Conservation (phyloP, 2,797 vertebrate species). For the Xenopus petersii region DNA sequence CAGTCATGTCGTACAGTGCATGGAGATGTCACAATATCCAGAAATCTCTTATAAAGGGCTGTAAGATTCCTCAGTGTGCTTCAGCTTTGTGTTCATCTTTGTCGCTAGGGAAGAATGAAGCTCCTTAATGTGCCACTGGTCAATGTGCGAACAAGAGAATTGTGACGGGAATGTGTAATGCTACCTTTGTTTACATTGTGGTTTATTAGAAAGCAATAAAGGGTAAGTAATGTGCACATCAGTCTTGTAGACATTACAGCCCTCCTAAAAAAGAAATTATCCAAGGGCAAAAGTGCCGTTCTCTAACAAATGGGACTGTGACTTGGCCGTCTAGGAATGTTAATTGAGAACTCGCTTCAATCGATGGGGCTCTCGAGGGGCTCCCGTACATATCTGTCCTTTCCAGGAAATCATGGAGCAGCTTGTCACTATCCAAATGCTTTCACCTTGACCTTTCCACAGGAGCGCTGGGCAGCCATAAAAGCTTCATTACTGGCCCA, state of each 20-base stretch:
- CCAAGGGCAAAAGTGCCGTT: conserved; percentile 1
- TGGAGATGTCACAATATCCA: no score
- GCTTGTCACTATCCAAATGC: not conserved
- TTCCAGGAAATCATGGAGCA: conserved; percentile 5
- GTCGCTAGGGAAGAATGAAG: no score
- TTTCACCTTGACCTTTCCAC: not conserved
- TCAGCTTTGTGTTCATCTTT: no score
- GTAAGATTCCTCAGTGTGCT: no score
- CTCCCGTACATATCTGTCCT: not conserved
- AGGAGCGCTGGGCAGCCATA: not conserved
- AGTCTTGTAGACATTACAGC: not conserved
- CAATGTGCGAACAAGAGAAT: no score
- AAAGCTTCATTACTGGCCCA: not conserved
- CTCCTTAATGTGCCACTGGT: no score
- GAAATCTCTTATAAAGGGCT: no score
- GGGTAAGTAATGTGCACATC: no score
- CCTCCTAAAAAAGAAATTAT: not conserved
- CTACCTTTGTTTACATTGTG: no score
- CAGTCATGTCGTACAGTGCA: no score
- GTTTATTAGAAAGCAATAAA: no score
- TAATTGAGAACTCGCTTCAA: conserved; percentile 27
- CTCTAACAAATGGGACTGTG: not conserved
- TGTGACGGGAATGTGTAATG: no score
- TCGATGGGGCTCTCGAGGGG: not conserved
- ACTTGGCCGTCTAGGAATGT: conserved; percentile 29